These are phyloP conservation scores for Chydorus sphaericus DNA, from an alignment of 2,888 invertebrate genomes.

Conservation along the genomic window DNA sequence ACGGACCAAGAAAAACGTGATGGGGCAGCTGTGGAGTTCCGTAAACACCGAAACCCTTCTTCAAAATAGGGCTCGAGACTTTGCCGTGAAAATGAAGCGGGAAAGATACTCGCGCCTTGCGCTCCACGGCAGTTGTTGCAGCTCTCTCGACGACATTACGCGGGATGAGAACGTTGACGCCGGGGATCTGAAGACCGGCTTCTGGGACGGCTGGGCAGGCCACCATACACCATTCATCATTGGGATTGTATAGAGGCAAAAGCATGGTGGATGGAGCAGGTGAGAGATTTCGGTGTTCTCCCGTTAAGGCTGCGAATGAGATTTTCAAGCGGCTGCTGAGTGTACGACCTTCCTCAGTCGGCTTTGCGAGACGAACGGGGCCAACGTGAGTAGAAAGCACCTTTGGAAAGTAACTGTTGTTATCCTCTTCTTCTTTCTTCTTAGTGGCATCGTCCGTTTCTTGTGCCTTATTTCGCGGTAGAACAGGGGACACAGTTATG, in stretches of 20 bases:
- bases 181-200: constrained; percentile 2
- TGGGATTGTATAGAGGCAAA: neutral
- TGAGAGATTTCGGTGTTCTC: neutral
- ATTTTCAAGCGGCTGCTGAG: neutral
- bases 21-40: neutral
- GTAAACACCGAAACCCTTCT: neutral
- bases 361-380: neutral
- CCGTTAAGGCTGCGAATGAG: neutral
- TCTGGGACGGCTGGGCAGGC: neutral
- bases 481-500: neutral
- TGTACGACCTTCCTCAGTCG: neutral
- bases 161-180: neutral
- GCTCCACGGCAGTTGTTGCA: neutral
- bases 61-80: neutral
- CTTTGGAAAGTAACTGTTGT: neutral
- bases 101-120: constrained; percentile 5
- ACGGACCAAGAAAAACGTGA: constrained; percentile 10
- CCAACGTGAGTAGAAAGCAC: neutral
- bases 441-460: neutral
- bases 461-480: neutral
- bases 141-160: neutral
- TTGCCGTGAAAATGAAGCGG: neutral
- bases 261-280: neutral
- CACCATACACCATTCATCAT: constrained; percentile 9
- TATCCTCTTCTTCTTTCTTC: neutral